Conservation (phyloP, 2,113 vertebrate species). For the Egretta garzetta region DNA sequence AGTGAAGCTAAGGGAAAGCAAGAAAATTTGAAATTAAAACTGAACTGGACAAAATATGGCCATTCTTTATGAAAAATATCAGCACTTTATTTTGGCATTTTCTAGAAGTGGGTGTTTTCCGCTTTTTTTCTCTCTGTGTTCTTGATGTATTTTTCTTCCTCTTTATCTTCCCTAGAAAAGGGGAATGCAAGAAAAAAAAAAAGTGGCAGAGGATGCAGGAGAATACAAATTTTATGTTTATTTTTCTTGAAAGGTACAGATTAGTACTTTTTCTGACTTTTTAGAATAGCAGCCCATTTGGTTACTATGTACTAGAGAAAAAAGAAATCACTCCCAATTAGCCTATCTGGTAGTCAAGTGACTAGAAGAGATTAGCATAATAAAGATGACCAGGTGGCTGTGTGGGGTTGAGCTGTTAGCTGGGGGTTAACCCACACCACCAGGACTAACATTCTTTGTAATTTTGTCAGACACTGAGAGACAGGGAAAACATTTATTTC, state of each 20-base stretch:
- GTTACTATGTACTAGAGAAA: not conserved
- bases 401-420: accelerated
- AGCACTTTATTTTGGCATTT: not conserved
- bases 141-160: not conserved
- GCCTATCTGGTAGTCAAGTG: accelerated
- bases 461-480: not conserved
- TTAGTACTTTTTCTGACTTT: not conserved
- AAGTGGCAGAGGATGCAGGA: not conserved
- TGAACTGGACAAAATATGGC: not conserved
- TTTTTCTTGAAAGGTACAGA: not conserved
- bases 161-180: not conserved
- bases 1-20: not conserved
- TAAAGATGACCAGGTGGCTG: not conserved
- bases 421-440: not conserved
- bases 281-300: not conserved
- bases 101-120: not conserved
- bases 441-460: not conserved
- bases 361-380: not conserved
- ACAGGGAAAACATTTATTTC: not conserved
- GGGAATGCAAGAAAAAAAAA: not conserved
- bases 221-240: not conserved
- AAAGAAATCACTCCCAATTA: not conserved
- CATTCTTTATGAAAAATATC: not conserved
- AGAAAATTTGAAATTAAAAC: not conserved
- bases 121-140: not conserved